Conservation (phyloP, 2,113 vertebrate genomes). For the Pollachius pollachius region DNA sequence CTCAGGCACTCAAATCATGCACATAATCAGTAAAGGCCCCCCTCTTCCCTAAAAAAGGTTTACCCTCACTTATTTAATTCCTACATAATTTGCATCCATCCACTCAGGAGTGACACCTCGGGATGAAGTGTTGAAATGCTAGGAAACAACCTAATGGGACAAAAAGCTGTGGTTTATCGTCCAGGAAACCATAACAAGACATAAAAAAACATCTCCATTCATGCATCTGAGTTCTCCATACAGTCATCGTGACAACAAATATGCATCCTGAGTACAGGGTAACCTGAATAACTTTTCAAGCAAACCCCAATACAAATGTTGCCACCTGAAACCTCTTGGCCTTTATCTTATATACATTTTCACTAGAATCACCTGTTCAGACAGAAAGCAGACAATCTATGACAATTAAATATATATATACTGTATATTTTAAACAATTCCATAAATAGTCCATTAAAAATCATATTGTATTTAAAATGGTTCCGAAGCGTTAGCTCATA, state of each 20-base stretch:
- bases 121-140: not conserved
- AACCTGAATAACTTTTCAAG: too few species aligned
- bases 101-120: constrained; percentile 10
- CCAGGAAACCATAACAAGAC: too few species aligned
- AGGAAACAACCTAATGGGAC: not conserved
- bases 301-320: too few species aligned
- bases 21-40: constrained; percentile 36
- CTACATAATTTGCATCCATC: constrained; percentile 15
- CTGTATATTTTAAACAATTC: not conserved
- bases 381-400: too few species aligned
- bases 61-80: constrained; percentile 9
- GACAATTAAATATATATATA: too few species aligned
- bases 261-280: too few species aligned
- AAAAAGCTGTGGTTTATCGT: not conserved
- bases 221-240: too few species aligned
- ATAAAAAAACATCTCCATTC: too few species aligned
- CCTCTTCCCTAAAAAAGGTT: not conserved
- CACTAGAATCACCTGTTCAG: too few species aligned
- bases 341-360: too few species aligned
- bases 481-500: not conserved
- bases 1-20: constrained; percentile 29
- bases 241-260: too few species aligned
- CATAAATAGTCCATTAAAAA: not conserved
- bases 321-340: too few species aligned
- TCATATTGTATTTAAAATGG: not conserved